Base-by-base conservation (phyloP, 2,113 vertebrate species). In the Labeo rohita region DNA sequence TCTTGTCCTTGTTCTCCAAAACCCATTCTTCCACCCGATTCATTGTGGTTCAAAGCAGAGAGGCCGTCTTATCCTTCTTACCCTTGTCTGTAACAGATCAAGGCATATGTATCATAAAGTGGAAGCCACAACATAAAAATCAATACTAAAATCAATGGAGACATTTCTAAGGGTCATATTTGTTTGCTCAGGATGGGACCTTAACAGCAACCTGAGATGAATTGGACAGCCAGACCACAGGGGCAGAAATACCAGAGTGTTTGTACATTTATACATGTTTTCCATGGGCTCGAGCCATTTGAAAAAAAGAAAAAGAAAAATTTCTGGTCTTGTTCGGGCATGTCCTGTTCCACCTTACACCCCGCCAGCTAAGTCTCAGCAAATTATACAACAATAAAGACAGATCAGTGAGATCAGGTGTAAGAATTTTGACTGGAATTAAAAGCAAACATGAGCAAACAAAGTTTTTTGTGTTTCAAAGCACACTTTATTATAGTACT, bases 11-110 rank as follows among this genome's bases (percentile, higher is more conserved):
- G 94, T 96, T 96, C 84, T 93, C 80, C 80, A 95, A 63, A 34
- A 96, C 85, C 95, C 95, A 96, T 76, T 96, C 93, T 84, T 93
- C 94, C 66, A 95, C 93, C n/a, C 78, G 91, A 85, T 90, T 92
- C 95, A 96, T 96, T 89, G 80, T 93, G 28, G 89, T 1, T 90
- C 68, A 89, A 76, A 83, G 87, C 86, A 87, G 87, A 84, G 77
- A 88, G 77, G 82, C 50, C 68, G 86, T 50, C 13, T 79, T 83
- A 78, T 85, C 88, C 85, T 89, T 89, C 88, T 88, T 88, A 85
- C 59, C 70, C 84, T 77, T 89, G 83, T 90, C 94, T 95, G 93
- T 90, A 95, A 94, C 88, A 90, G 87, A 87, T 91, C 84, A 91
- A 92, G 83, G 92, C 76, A 80, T 34, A 90, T 80, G 83, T 74